A percentile compares a stretch with the other conserved stretches of the same genome.
These are phyloP conservation scores for Leucoraja ocellata DNA, from an alignment of 2,797 vertebrate genomes.

Conservation along the genomic window DNA sequence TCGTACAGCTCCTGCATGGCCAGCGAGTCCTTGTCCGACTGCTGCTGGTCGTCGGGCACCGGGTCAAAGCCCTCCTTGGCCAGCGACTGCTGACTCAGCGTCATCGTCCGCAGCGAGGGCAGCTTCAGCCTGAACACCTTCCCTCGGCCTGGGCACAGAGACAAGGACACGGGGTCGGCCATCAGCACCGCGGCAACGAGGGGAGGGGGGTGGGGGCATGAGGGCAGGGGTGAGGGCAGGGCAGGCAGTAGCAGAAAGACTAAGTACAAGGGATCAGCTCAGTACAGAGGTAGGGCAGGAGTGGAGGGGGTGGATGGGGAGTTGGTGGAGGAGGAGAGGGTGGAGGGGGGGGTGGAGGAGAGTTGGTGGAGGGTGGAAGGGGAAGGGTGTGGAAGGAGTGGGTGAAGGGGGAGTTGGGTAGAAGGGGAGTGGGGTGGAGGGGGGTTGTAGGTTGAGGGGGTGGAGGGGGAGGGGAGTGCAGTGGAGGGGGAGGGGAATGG, in stretches of 20 bases:
- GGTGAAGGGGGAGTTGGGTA: background rate
- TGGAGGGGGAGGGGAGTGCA: too few relatives aligned
- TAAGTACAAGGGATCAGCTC: background rate
- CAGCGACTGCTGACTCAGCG: slow-evolving; percentile 60
- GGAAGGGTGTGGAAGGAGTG: fast-evolving
- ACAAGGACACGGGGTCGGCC: slow-evolving; percentile 41
- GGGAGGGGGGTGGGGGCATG: background rate
- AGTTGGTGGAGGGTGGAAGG: background rate
- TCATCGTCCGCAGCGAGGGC: slow-evolving; percentile 67
- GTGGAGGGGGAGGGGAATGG: fast-evolving
- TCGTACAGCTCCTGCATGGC: slow-evolving; percentile 74
- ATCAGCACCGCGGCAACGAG: background rate
- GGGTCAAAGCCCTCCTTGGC: slow-evolving; percentile 79
- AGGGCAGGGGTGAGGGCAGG: background rate
- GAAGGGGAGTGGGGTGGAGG: too few relatives aligned
- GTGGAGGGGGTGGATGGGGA: background rate
- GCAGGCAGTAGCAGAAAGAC: background rate
- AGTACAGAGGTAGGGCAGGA: background rate
- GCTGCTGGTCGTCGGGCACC: slow-evolving; percentile 74
- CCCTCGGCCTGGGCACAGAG: slow-evolving; percentile 66
- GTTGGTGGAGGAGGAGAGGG: background rate
- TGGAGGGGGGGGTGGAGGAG: too few relatives aligned
- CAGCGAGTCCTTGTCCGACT: slow-evolving; percentile 71
- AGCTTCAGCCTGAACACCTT: slow-evolving; percentile 71
- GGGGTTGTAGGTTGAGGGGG: too few relatives aligned